Conservation (phyloP, 2,797 vertebrate genomes). For the Xiphophorus birchmanni region DNA sequence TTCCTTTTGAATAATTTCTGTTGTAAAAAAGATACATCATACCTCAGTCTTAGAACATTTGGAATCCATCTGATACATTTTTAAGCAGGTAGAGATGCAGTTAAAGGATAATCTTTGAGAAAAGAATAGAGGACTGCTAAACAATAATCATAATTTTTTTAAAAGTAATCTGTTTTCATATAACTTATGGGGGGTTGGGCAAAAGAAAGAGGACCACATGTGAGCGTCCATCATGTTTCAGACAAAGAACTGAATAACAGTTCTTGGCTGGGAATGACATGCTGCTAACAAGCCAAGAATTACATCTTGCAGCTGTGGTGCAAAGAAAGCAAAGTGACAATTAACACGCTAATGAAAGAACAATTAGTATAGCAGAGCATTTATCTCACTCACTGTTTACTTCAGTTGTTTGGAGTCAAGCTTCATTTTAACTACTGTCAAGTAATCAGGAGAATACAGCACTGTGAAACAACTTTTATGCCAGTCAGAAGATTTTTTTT, state of each 20-base stretch:
- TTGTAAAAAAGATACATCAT: not conserved
- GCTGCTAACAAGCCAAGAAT: conserved; percentile 27
- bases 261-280: conserved; percentile 29
- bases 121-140: not conserved
- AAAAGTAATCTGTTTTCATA: not conserved
- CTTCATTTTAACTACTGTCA: not conserved
- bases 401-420: not conserved
- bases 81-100: not conserved
- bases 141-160: not conserved
- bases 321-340: conserved; percentile 25
- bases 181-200: not conserved
- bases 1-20: not conserved
- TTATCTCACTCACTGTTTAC: not conserved
- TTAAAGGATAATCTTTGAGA: not conserved
- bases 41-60: not conserved
- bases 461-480: not conserved
- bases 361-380: conserved; percentile 2
- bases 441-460: not conserved
- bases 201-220: not conserved
- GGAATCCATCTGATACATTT: not conserved
- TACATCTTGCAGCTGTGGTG: conserved; percentile 7
- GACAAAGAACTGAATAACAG: conserved; percentile 22
- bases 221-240: not conserved
- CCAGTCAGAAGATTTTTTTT: not conserved
- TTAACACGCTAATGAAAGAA: conserved; percentile 14